Base-by-base conservation (phyloP, 2,888 invertebrate species). In the Pasiphila rectangulata region DNA sequence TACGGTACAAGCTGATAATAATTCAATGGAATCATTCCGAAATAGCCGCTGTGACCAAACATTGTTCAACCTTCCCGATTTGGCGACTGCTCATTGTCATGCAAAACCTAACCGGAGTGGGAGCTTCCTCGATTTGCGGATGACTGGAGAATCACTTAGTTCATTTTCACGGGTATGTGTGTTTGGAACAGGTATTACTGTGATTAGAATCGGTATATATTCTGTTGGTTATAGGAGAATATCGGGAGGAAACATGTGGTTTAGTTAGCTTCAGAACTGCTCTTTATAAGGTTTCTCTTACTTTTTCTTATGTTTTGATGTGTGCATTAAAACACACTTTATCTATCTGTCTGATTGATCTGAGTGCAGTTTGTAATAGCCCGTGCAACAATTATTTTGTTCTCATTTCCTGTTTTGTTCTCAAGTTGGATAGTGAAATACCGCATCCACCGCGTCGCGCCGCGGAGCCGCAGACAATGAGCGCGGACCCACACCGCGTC, bases 401-500 rank as follows among this genome's bases (percentile, higher is more conserved):
- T n/a, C n/a, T n/a, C n/a, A n/a, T n/a, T n/a, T n/a, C n/a, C n/a
- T n/a, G n/a, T n/a, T n/a, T n/a, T n/a, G n/a, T 34, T 4, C 6
- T 21, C 6, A 13, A 16, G 4, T 38, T 9, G n/a, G 13, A 20
- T n/a, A 19, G 6, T 6, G n/a, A 36, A 24, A 56, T 72, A 60
- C 67, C 84, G 47, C 63, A 63, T 84, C 83, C 75, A 64, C 6
- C 0, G 1, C 13, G 56, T 63, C 10, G 27, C 32, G 66, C 59
- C 37, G 17, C 24, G 48, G 41, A 17, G 37, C 42, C 47, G 50
- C 59, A 80, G 79, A 84, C 86, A 85, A 83, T 82, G 82, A 76
- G 80, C 76, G 69, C 74, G 66, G 76, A 80, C 73, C 84, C 86
- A 83, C 85, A 84, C 81, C 82, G 83, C 85, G 83, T 86, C 85